phyloP scores from a whole-genome alignment of 1,140 invertebrate species.

The Paralvinella palmiformis region DNA sequence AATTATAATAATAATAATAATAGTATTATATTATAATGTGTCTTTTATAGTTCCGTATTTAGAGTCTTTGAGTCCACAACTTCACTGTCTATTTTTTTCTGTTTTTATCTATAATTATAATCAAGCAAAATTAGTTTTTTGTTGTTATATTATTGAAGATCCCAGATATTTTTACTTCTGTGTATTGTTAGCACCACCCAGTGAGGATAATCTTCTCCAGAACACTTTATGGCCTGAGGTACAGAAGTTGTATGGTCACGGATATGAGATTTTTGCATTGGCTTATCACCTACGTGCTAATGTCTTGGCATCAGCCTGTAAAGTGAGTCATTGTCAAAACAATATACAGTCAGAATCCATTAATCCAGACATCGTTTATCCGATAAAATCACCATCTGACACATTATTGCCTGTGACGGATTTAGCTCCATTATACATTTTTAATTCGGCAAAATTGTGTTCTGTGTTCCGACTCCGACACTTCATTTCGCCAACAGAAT shows the following conservation, averaged over 20 bases:
- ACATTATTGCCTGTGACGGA: no score
- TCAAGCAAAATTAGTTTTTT: constrained; percentile 21
- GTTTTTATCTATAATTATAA: background rate
- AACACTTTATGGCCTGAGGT: constrained; percentile 94
- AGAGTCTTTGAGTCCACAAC: no score
- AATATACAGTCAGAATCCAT: no score
- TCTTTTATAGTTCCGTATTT: no score
- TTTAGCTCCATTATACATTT: background rate
- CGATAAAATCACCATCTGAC: background rate
- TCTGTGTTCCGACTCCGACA: background rate
- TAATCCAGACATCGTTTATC: no score
- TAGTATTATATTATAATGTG: no score
- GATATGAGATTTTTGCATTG: constrained; percentile 83
- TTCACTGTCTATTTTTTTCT: background rate
- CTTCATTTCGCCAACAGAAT: background rate
- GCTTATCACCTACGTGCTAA: constrained; percentile 64
- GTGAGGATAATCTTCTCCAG: constrained; percentile 77
- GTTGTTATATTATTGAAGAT: no score
- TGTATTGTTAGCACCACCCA: constrained; percentile 50
- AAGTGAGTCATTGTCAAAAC: constrained; percentile 61
- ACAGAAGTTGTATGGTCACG: constrained; percentile 81
- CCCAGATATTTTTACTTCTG: background rate
- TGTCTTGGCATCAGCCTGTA: constrained; percentile 80
- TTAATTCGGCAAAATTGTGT: background rate
- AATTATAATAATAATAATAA: no score